These are phyloP conservation scores for Crepidodera aurea DNA, from an alignment of 2,888 invertebrate genomes.

Conservation along the genomic window DNA sequence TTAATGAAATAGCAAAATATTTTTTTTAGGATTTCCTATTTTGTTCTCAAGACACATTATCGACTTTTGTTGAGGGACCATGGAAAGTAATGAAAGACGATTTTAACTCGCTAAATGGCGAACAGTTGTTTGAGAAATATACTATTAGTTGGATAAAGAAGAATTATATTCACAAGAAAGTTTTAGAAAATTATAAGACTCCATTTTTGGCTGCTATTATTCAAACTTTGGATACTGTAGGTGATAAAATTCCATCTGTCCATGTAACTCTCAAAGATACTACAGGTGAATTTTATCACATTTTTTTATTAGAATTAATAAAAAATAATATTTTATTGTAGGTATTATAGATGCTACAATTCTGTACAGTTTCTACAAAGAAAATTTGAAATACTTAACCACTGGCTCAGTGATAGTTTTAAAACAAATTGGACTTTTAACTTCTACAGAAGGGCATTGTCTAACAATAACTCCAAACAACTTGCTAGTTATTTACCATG, in stretches of 20 bases:
- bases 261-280: constrained; percentile 51
- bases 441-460: constrained; percentile 48
- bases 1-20: too few relatives aligned
- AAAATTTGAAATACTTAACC: constrained; percentile 46
- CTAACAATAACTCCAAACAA: constrained; percentile 54
- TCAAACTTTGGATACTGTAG: constrained; percentile 45
- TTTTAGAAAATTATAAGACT: constrained; percentile 49
- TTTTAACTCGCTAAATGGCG: constrained; percentile 28
- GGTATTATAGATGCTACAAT: constrained; percentile 54
- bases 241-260: constrained; percentile 45
- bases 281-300: constrained; percentile 46
- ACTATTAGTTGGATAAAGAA: constrained; percentile 55
- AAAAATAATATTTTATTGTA: constrained; percentile 43
- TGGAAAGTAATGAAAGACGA: constrained; percentile 51
- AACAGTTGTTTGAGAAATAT: constrained; percentile 46
- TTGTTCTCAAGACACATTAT: constrained; percentile 49
- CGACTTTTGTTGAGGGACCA: constrained; percentile 46
- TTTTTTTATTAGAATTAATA: too few relatives aligned
- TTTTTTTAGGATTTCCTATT: constrained; percentile 34
- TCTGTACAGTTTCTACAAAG: constrained; percentile 51
- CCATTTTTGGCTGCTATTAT: constrained; percentile 56
- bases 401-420: constrained; percentile 53
- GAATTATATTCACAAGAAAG: constrained; percentile 38
- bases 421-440: constrained; percentile 52
- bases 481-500: constrained; percentile 51